Evolutionary conservation across 2,888 invertebrate genomes (phyloP).

Genomic region (Parasteatoda lunata): DNA sequence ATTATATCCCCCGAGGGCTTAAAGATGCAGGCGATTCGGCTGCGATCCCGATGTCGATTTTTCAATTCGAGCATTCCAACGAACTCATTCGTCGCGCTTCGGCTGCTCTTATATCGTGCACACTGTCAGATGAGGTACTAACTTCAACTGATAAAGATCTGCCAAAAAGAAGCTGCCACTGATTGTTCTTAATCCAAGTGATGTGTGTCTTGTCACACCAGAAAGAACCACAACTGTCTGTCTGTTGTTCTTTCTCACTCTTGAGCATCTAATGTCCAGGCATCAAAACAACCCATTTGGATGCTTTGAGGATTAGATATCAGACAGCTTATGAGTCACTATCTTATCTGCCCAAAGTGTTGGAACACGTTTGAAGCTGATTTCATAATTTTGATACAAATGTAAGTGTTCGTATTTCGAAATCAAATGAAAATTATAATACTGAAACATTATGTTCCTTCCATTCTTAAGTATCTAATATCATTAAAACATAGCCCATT

Average conservation of each 20-base stretch:
- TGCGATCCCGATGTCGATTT: conserved; percentile 20
- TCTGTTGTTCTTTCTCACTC: conserved; percentile 30
- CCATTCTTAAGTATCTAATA: no score
- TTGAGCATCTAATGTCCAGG: neutral
- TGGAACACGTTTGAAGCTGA: no score
- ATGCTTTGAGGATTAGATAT: no score
- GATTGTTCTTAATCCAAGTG: conserved; percentile 57
- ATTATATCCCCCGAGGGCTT: neutral
- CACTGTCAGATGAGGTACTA: conserved; percentile 48
- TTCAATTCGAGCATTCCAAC: conserved; percentile 49
- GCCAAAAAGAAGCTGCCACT: conserved; percentile 63
- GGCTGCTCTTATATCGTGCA: conserved; percentile 48
- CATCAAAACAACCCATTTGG: no score
- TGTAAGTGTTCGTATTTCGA: no score
- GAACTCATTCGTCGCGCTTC: conserved; percentile 65
- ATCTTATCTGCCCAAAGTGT: no score
- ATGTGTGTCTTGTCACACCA: neutral
- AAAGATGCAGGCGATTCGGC: neutral
- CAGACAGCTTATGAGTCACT: no score
- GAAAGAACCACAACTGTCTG: conserved; percentile 15
- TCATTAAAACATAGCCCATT: no score
- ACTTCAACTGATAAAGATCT: conserved; percentile 59
- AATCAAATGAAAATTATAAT: no score
- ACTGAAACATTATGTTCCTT: no score
- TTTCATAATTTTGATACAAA: no score